These are phyloP conservation scores for Pseudomyrmex sp. DNA, from an alignment of 1,140 invertebrate species.

Conservation along the genomic window DNA sequence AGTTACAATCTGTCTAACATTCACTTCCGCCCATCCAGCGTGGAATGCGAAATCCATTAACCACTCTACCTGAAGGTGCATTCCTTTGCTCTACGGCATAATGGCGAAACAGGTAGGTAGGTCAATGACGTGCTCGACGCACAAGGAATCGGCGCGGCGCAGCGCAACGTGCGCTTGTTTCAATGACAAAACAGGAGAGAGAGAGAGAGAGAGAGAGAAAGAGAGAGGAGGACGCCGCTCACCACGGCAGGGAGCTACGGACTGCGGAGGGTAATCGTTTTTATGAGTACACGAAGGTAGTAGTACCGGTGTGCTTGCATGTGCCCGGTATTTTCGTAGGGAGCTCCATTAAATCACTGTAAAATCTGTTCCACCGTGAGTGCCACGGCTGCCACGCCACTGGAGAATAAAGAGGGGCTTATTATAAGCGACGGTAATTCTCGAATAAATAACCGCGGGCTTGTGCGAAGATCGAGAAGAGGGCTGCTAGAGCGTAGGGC, in stretches of 20 bases:
- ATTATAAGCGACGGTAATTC: constrained; percentile 86
- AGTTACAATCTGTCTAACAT: constrained; percentile 19
- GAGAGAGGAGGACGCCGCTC: too few species aligned
- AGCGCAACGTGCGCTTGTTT: neutral
- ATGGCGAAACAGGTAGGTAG: constrained; percentile 38
- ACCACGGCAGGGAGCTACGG: too few species aligned
- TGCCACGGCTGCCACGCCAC: constrained; percentile 73
- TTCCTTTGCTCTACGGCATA: constrained; percentile 23
- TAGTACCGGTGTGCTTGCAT: constrained; percentile 38
- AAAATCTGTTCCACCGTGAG: constrained; percentile 83
- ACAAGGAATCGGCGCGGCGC: neutral
- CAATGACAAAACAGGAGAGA: constrained; percentile 29
- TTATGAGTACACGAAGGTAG: constrained; percentile 46
- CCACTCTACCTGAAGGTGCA: constrained; percentile 26
- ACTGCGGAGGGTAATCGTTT: constrained; percentile 63
- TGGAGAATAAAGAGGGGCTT: constrained; percentile 85
- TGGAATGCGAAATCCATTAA: constrained; percentile 41
- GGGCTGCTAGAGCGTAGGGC: constrained; percentile 52
- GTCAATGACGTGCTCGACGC: constrained; percentile 7
- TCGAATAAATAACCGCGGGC: constrained; percentile 84
- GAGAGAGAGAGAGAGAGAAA: too few species aligned
- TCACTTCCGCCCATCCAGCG: constrained; percentile 25
- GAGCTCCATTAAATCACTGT: constrained; percentile 84
- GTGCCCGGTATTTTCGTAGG: constrained; percentile 76
- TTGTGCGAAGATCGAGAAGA: constrained; percentile 72